A percentile compares a stretch with the other conserved stretches of the same genome.
Evolutionary conservation across 2,888 invertebrate genomes (phyloP).

Genomic region (Polia nebulosa): DNA sequence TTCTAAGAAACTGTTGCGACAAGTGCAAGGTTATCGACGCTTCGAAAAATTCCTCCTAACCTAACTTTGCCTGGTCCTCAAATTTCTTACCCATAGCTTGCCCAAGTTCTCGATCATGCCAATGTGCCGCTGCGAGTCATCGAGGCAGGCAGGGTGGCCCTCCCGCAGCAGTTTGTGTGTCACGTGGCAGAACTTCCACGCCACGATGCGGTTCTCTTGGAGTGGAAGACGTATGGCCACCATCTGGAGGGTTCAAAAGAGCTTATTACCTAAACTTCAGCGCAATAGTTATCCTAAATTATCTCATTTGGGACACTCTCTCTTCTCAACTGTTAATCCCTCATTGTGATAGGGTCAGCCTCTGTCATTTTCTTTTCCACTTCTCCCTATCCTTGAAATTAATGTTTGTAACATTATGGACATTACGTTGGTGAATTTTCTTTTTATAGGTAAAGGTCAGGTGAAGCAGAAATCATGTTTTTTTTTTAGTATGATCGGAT

Average conservation of each 20-base stretch:
- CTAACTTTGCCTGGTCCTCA: not conserved
- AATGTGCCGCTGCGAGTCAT: constrained; percentile 96
- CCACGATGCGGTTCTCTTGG: constrained; percentile 98
- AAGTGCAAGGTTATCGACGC: not conserved
- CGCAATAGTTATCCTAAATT: no score
- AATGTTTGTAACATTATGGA: not conserved
- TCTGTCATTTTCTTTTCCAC: not conserved
- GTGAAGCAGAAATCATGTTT: not conserved
- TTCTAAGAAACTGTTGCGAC: constrained; percentile 14
- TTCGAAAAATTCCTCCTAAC: not conserved
- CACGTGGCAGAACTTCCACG: constrained; percentile 99
- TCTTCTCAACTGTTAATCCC: no score
- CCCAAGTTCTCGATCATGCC: constrained; percentile 96
- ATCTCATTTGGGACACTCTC: not conserved
- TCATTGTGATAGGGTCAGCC: not conserved
- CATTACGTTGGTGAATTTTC: not conserved
- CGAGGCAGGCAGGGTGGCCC: constrained; percentile 97
- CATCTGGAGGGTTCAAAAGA: constrained; percentile 74
- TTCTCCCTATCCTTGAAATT: not conserved
- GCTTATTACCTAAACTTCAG: not conserved
- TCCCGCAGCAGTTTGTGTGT: constrained; percentile 98
- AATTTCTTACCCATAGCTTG: constrained; percentile 95
- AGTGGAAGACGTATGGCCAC: constrained; percentile 93
- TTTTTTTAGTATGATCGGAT: not conserved
- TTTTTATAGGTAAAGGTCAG: no score